phyloP scores from a whole-genome alignment of 2,888 invertebrate genomes.

The Cheilosia pagana region DNA sequence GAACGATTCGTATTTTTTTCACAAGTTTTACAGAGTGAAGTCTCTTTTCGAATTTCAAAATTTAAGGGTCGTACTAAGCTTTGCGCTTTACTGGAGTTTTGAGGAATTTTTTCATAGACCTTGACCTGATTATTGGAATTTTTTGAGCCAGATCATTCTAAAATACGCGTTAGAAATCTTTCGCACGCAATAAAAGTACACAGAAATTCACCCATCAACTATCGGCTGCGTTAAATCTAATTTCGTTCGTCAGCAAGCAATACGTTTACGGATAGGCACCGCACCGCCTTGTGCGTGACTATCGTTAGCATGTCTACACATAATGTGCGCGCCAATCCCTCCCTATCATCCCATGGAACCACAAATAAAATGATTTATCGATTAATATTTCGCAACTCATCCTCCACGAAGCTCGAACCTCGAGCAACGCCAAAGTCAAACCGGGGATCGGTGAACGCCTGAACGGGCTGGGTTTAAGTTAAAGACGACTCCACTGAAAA shows the following conservation, averaged over 20 bases:
- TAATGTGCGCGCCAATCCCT: slow-evolving; percentile 23
- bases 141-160: too few species aligned
- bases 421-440: slow-evolving; percentile 35
- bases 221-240: slow-evolving; percentile 18
- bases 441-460: slow-evolving; percentile 45
- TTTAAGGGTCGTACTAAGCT: too few species aligned
- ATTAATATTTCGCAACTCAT: slow-evolving; percentile 29
- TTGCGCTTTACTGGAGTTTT: too few species aligned
- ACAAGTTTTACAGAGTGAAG: too few species aligned
- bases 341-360: slow-evolving; percentile 19
- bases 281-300: slow-evolving; percentile 27
- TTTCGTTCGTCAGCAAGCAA: slow-evolving; percentile 7
- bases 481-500: not conserved
- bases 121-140: too few species aligned
- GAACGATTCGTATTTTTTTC: too few species aligned
- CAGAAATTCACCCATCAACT: not conserved
- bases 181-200: not conserved
- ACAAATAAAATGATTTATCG: slow-evolving; percentile 52
- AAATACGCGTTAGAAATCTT: not conserved
- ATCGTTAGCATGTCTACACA: slow-evolving; percentile 34
- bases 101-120: too few species aligned
- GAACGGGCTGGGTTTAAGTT: slow-evolving; percentile 28
- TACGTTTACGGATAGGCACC: not conserved
- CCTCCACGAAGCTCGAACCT: slow-evolving; percentile 33
- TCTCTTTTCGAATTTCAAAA: too few species aligned